Conservation (phyloP, 2,888 invertebrate genomes). For the Heliconius erato region DNA sequence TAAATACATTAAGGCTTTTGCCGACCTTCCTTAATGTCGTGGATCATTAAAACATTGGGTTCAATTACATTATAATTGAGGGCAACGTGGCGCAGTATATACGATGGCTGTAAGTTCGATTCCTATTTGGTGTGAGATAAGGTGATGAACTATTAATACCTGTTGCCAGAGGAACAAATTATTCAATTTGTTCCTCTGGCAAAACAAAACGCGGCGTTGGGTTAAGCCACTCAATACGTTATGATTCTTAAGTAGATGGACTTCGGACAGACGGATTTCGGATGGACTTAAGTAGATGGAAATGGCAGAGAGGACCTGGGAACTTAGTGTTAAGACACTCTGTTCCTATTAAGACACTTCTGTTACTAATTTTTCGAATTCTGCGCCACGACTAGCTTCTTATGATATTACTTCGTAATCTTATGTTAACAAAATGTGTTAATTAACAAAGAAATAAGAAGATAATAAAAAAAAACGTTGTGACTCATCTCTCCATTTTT, state of each 20-base stretch:
- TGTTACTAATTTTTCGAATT: background rate
- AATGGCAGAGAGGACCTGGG: background rate
- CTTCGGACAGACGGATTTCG: too few relatives aligned
- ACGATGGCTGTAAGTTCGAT: background rate
- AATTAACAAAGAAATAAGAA: background rate
- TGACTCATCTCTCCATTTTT: background rate
- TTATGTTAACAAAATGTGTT: too few relatives aligned
- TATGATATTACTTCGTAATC: too few relatives aligned
- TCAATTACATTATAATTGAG: slow-evolving; percentile 6
- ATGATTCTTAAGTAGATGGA: too few relatives aligned
- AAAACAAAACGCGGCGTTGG: too few relatives aligned
- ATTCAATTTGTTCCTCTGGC: too few relatives aligned
- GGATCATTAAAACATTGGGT: slow-evolving; percentile 23
- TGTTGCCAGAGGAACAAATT: too few relatives aligned
- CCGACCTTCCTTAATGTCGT: slow-evolving; percentile 50
- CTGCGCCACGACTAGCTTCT: too few relatives aligned
- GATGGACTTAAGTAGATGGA: too few relatives aligned
- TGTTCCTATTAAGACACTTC: background rate
- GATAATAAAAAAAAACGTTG: background rate
- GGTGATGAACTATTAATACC: too few relatives aligned
- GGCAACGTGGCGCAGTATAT: background rate
- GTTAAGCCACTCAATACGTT: too few relatives aligned
- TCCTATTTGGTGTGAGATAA: background rate
- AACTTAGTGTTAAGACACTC: background rate
- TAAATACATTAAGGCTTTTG: slow-evolving; percentile 62